Base-by-base conservation (phyloP, 2,113 vertebrate species). In the Madoqua kirkii region DNA sequence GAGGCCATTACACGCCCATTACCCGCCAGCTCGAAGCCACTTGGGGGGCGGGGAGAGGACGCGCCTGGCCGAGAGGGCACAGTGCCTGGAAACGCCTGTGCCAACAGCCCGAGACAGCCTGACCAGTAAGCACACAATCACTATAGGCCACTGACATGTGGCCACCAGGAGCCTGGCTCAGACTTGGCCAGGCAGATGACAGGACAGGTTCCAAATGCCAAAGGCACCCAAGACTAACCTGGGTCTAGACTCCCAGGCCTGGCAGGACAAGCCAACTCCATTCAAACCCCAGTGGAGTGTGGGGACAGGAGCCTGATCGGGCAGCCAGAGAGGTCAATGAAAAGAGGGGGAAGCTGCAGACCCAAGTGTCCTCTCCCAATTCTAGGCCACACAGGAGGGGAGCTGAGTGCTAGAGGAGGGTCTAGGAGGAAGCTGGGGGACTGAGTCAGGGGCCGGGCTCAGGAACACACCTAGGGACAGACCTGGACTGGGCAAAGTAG, bases 1-100 rank as follows among this genome's bases (percentile, higher is more conserved):
- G 99, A 99, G 99, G 99, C 99, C 99, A 99, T 99, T 99, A 99
- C 99, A 99, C 99, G 99, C 99, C 99, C 99, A 99, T 99, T 99
- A 99, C 99, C 99, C 99, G 98, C 99, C 99, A 99, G 99, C 99
- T 99, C 99, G 99, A 98, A 99, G 99, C 99, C 99, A 99, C 86
- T 98, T 99, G 98, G 97, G 97, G 98, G 96, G 94, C 27, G 91
- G 97, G 95, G 97, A 57, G 71, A 78, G 93, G 95, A 96, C 81
- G 89, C 29, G 96, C 97, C 96, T 96, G 98, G 98, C 98, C 93
- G 85, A 95, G 95, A 96, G 96, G 97, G 96, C 96, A 98, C 5
- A 15, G 93, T 93, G 98, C 97, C 97, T 79, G 15, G 88, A 95
- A 91, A 92, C 5, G 67, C 92, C 59, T 40, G 71, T 95, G 96